Percentiles rank a stretch among this genome's conserved stretches.
phyloP scores from a whole-genome alignment of 1,140 invertebrate genomes.

The Drosophila orena region DNA sequence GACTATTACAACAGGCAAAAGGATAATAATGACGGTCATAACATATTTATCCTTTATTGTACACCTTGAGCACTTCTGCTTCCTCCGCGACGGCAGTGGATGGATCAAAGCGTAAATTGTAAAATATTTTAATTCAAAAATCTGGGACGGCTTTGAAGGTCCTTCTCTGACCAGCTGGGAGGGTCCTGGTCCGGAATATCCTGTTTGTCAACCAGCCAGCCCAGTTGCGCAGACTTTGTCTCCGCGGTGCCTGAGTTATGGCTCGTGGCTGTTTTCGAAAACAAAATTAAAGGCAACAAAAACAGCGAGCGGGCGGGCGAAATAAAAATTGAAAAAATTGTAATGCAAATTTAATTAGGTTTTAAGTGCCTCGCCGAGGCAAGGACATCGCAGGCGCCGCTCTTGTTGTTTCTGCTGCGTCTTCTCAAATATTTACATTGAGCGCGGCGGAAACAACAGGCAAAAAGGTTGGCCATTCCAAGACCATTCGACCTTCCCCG shows the following conservation, averaged over 20 bases:
- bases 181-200: constrained; percentile 24
- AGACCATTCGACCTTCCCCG: constrained; percentile 7
- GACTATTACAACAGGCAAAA: too few relatives aligned
- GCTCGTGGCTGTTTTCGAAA: constrained; percentile 71
- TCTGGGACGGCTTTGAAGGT: constrained; percentile 20
- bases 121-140: constrained; percentile 50
- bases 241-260: constrained; percentile 46
- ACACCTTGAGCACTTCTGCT: background rate
- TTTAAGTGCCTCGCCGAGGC: constrained; percentile 77
- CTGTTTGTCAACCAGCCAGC: constrained; percentile 70
- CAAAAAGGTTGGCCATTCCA: constrained; percentile 66
- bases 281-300: constrained; percentile 68
- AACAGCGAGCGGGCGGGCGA: constrained; percentile 25
- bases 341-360: constrained; percentile 83
- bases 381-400: constrained; percentile 57
- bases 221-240: constrained; percentile 44
- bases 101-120: constrained; percentile 59
- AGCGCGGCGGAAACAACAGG: constrained; percentile 71
- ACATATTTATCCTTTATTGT: constrained; percentile 1
- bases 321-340: constrained; percentile 68
- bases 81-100: background rate
- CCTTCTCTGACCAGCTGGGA: constrained; percentile 10
- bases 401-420: constrained; percentile 45
- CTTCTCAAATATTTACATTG: constrained; percentile 81
- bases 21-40: background rate